phyloP scores from a whole-genome alignment of 2,113 vertebrate species.

The Asarcornis scutulata region DNA sequence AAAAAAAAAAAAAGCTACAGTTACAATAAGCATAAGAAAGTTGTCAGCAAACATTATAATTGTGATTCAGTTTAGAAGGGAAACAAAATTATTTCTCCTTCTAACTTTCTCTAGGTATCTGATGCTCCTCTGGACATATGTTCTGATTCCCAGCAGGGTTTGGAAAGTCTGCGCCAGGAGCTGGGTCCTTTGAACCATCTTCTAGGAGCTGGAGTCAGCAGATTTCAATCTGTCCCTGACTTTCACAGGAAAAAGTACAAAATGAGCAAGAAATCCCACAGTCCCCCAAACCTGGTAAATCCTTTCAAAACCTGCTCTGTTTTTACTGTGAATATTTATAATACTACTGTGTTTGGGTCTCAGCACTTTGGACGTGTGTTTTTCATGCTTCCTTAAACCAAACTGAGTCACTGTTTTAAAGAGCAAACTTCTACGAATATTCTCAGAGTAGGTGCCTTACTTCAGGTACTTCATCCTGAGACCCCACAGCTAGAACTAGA shows the following conservation, averaged over 20 bases:
- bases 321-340: neutral
- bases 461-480: neutral
- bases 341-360: neutral
- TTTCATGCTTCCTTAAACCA: neutral
- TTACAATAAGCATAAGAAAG: conserved; percentile 52
- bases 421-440: neutral
- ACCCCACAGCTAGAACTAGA: neutral
- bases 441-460: neutral
- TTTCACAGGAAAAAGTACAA: neutral
- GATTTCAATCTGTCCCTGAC: conserved; percentile 13
- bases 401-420: neutral
- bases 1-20: conserved; percentile 27
- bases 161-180: neutral
- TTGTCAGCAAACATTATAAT: conserved; percentile 17
- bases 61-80: neutral
- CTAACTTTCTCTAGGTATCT: neutral
- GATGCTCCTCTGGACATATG: conserved; percentile 15
- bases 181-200: neutral
- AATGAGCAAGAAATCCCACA: neutral
- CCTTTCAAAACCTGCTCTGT: neutral
- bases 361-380: neutral
- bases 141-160: conserved; percentile 1
- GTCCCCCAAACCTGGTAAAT: neutral
- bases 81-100: neutral
- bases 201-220: neutral